These are phyloP conservation scores for Parapristionchus giblindavisi DNA, from an alignment of 2,888 invertebrate genomes.

Conservation along the genomic window DNA sequence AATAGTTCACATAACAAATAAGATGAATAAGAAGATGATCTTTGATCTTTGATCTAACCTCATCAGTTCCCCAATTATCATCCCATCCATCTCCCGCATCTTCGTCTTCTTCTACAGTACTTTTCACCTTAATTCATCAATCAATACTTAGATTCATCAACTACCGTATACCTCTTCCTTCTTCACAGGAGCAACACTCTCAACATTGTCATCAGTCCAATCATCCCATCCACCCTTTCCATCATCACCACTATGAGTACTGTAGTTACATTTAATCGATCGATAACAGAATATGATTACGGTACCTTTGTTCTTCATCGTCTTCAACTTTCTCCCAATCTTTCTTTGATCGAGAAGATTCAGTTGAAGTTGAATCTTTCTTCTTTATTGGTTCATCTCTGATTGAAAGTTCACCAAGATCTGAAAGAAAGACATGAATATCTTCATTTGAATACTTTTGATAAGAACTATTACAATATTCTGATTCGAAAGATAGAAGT, in stretches of 20 bases:
- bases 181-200: not conserved
- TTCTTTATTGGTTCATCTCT: not conserved
- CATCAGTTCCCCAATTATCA: constrained; percentile 31
- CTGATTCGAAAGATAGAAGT: too few relatives aligned
- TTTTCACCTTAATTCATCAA: too few relatives aligned
- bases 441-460: too few relatives aligned
- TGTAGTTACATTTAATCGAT: not conserved
- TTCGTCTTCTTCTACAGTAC: constrained; percentile 36
- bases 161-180: not conserved
- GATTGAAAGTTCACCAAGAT: not conserved
- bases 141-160: not conserved
- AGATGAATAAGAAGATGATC: too few relatives aligned
- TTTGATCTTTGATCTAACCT: not conserved
- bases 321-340: constrained; percentile 34
- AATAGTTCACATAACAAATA: too few relatives aligned
- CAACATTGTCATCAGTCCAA: constrained; percentile 9
- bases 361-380: constrained; percentile 21
- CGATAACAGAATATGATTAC: not conserved
- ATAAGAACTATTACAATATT: too few relatives aligned
- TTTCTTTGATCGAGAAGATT: constrained; percentile 8
- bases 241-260: constrained; percentile 16
- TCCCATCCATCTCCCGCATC: constrained; percentile 36
- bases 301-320: not conserved
- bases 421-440: too few relatives aligned
- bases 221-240: constrained; percentile 35